Percentiles rank a stretch among this genome's conserved stretches.
phyloP scores from a whole-genome alignment of 2,797 vertebrate genomes.

The Syncerus caffer region DNA sequence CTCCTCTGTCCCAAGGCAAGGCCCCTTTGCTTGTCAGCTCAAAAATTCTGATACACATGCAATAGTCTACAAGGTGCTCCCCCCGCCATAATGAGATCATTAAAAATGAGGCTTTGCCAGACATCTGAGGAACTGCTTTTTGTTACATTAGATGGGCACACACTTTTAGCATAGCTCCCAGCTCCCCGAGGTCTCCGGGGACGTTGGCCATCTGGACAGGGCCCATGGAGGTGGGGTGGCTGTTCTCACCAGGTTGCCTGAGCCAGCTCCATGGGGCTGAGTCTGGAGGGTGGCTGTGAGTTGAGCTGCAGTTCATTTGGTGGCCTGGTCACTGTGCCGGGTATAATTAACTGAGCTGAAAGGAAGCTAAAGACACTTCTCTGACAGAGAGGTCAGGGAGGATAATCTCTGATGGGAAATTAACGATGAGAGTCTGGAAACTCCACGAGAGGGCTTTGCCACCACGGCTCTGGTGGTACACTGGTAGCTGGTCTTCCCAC shows the following conservation, averaged over 20 bases:
- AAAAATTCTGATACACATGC: conserved; percentile 55
- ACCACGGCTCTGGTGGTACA: not conserved
- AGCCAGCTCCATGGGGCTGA: not conserved
- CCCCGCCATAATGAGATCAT: conserved; percentile 58
- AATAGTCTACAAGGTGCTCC: conserved; percentile 19
- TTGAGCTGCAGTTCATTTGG: conserved; percentile 26
- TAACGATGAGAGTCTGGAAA: conserved; percentile 53
- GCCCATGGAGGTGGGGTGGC: not conserved
- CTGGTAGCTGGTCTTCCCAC: not conserved
- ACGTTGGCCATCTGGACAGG: not conserved
- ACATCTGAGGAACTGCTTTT: conserved; percentile 55
- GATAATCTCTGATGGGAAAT: conserved; percentile 66
- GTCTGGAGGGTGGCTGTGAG: not conserved
- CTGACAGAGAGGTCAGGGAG: conserved; percentile 57
- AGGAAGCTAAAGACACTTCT: conserved; percentile 58
- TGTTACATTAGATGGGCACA: conserved; percentile 48
- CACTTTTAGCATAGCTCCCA: conserved; percentile 45
- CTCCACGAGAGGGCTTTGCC: not conserved
- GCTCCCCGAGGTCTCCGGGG: not conserved
- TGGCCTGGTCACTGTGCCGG: conserved; percentile 16
- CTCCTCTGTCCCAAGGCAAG: not conserved
- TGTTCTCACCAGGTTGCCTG: not conserved
- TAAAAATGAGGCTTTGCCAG: conserved; percentile 16
- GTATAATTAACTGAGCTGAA: conserved; percentile 62
- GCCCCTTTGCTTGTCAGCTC: conserved; percentile 48